phyloP scores from a whole-genome alignment of 2,888 invertebrate species.

The Ischnus inquisitorius region DNA sequence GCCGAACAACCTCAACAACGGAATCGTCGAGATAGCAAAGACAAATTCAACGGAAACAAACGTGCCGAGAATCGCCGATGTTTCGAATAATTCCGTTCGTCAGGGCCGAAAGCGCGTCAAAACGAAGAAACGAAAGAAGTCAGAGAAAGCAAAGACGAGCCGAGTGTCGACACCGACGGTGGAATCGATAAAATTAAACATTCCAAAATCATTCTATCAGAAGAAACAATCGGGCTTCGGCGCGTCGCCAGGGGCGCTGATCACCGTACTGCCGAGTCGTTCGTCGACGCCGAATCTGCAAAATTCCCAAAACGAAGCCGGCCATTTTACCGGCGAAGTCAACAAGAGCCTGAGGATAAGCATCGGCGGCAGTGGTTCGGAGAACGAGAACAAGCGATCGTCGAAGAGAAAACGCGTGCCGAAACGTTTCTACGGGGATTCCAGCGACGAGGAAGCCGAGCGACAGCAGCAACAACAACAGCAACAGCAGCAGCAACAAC shows the following conservation, averaged over 20 bases:
- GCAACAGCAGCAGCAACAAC: slow-evolving; percentile 68
- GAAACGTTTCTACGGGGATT: slow-evolving; percentile 95
- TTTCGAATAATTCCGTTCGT: neutral
- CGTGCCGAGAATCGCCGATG: slow-evolving; percentile 18
- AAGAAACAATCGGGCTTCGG: slow-evolving; percentile 75
- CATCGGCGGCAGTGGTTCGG: slow-evolving; percentile 84
- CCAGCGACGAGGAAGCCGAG: slow-evolving; percentile 93
- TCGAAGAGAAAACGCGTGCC: slow-evolving; percentile 94
- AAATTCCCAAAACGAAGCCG: slow-evolving; percentile 67
- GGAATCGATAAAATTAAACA: slow-evolving; percentile 88
- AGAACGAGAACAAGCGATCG: slow-evolving; percentile 89
- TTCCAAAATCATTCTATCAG: slow-evolving; percentile 86
- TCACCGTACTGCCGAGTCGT: slow-evolving; percentile 71
- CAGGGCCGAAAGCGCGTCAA: slow-evolving; percentile 66
- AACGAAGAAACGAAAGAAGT: slow-evolving; percentile 69
- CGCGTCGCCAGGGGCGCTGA: slow-evolving; percentile 68
- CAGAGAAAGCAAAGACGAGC: slow-evolving; percentile 77
- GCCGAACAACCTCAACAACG: slow-evolving; percentile 79
- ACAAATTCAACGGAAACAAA: slow-evolving; percentile 36
- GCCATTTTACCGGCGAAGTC: slow-evolving; percentile 25
- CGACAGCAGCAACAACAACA: slow-evolving; percentile 84
- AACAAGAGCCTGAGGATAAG: slow-evolving; percentile 69
- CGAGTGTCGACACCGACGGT: slow-evolving; percentile 84
- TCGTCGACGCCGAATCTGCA: slow-evolving; percentile 74
- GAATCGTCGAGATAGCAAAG: slow-evolving; percentile 67